Evolutionary conservation across 2,888 invertebrate genomes (phyloP).

Genomic region (Ryuthela nishihirai): DNA sequence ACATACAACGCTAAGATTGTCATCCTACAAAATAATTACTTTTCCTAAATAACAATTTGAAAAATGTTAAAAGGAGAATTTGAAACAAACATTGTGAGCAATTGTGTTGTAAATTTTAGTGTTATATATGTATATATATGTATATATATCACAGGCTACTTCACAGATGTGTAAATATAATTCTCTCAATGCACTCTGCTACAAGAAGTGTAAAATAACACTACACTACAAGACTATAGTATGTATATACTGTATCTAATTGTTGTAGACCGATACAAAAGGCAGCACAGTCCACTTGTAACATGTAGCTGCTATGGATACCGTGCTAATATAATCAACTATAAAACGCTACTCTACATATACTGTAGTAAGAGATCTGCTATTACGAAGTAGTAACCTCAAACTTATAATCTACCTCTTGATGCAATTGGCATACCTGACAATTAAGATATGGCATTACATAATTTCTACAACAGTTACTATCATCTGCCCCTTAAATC

Average conservation of each 20-base stretch:
- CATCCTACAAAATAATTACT: conserved; percentile 35
- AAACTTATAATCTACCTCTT: conserved; percentile 10
- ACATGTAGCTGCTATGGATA: conserved; percentile 32
- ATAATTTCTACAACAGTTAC: conserved; percentile 23
- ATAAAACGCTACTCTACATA: conserved; percentile 34
- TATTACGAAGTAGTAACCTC: conserved; percentile 32
- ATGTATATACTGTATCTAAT: conserved; percentile 36
- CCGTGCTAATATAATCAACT: conserved; percentile 22
- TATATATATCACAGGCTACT: conserved; percentile 40
- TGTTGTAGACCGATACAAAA: conserved; percentile 37
- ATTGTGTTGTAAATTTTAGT: conserved; percentile 39
- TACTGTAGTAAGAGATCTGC: conserved; percentile 28
- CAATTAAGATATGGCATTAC: conserved; percentile 32
- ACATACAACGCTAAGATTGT: conserved; percentile 36
- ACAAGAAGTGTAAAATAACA: conserved; percentile 36
- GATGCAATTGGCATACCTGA: conserved; percentile 27
- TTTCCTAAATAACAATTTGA: conserved; percentile 35
- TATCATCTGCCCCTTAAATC: conserved; percentile 21
- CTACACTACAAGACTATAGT: conserved; percentile 34
- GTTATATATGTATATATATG: conserved; percentile 34
- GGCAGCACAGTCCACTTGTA: conserved; percentile 35
- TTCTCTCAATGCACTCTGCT: conserved; percentile 37
- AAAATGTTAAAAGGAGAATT: conserved; percentile 37
- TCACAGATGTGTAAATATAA: conserved; percentile 39
- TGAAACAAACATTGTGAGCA: conserved; percentile 38